Base-by-base conservation (phyloP, 2,888 invertebrate genomes). In the Ophion costatus region DNA sequence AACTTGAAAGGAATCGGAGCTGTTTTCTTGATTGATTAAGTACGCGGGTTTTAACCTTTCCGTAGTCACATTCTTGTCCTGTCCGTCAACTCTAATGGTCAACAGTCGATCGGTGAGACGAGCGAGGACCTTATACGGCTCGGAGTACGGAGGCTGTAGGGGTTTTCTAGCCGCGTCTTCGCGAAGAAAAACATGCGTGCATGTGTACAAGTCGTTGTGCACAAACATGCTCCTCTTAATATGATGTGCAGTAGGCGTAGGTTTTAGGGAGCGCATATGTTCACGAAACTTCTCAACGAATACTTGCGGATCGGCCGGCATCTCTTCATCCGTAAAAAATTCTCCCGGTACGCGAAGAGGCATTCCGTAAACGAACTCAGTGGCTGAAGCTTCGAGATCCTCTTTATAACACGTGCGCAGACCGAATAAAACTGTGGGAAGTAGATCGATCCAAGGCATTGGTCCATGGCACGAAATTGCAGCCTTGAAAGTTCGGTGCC, bases 301-400 rank as follows among this genome's bases (percentile, higher is more conserved):
- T 33, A 67, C 33, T 57, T 64, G 64, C 20, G 64, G 64, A 7
- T 64, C n/a, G 3, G 3, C 64, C 6, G 64, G 64, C 17, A 33
- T 3, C 3, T 85, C 81, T 22, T 85, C 56, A 7, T 51, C 11
- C 9, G 57, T 64, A 45, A 85, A 83, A 24, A 83, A 80, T 38
- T 86, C 85, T 22, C 85, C 82, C 70, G 87, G 82, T 9, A 83
- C 11, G 2, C 73, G 38, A 9, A 64, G 17, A 83, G 66, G 24
- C 78, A 63, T 83, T 6, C 80, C 87, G 17, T 78, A 85, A 17
- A 87, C 56, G 2, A 78, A 10, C 33, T 86, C 81, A 33, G 86
- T 81, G 14, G 82, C 4, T 14, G 69, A 69, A 45, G 83, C 33
- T 51, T 79, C n/a, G 10, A 82, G 33, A 51, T 75, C 75, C 51